Conservation (phyloP, 2,113 vertebrate species). For the Oncorhynchus tshawytscha region DNA sequence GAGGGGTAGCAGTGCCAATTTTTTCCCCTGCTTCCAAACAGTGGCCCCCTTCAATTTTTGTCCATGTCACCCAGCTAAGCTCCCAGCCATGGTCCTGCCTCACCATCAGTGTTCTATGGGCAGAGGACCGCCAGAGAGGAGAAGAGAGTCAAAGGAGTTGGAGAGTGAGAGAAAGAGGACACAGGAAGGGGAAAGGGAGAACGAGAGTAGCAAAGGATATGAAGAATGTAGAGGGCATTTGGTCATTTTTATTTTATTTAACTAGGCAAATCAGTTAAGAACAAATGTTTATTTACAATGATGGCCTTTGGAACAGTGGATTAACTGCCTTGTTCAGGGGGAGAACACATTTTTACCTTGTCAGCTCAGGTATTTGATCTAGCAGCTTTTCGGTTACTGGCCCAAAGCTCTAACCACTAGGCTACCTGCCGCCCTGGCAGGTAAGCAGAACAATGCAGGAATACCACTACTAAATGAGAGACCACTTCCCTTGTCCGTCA, state of each 20-base stretch:
- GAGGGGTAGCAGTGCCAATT: conserved; percentile 12
- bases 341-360: too few species aligned
- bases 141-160: neutral
- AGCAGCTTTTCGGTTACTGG: too few species aligned
- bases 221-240: neutral
- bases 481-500: too few species aligned
- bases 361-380: too few species aligned
- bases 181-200: neutral
- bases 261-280: too few species aligned
- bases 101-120: neutral
- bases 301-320: too few species aligned
- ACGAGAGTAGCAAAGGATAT: neutral
- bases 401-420: too few species aligned
- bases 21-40: too few species aligned
- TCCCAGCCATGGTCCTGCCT: neutral
- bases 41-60: neutral
- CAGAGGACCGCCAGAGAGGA: neutral
- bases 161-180: neutral
- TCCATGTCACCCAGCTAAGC: neutral
- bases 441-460: neutral
- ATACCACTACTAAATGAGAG: too few species aligned
- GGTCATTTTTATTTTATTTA: neutral
- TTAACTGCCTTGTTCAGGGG: too few species aligned
- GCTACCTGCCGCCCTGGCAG: neutral
- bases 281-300: too few species aligned